phyloP scores from a whole-genome alignment of 2,797 vertebrate species.

The Simalia tracyae region DNA sequence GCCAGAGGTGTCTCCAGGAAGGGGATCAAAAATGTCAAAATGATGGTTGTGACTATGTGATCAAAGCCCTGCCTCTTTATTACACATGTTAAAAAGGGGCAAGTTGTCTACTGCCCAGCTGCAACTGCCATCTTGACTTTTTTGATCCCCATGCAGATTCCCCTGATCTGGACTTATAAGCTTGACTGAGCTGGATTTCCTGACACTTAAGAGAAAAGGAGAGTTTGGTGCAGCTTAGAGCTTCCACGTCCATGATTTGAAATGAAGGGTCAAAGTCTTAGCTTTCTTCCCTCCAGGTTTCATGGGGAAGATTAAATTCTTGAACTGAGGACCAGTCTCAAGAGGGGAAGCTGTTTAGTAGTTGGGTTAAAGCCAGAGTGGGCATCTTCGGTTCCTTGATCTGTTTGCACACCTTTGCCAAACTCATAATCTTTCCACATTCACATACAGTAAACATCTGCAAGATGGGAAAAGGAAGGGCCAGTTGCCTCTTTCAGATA shows the following conservation, averaged over 20 bases:
- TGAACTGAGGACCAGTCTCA: not conserved
- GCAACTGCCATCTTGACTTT: not conserved
- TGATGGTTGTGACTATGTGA: not conserved
- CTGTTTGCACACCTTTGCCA: no score
- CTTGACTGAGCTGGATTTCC: not conserved
- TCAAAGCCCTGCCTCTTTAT: not conserved
- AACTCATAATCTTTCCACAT: not conserved
- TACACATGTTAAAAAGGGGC: not conserved
- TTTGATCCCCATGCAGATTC: not conserved
- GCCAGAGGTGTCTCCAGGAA: not conserved
- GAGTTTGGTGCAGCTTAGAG: not conserved
- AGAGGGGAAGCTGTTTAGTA: not conserved
- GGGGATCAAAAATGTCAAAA: not conserved
- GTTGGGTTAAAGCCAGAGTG: not conserved
- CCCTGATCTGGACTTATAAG: not conserved
- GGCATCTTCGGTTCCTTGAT: not conserved
- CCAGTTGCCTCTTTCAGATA: not conserved
- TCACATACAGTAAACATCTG: not conserved
- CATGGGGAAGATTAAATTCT: not conserved
- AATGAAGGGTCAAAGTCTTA: not conserved
- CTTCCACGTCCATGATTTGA: not conserved
- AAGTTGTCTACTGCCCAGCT: not conserved
- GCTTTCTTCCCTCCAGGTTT: not conserved
- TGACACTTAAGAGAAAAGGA: not conserved
- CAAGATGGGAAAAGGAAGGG: not conserved